These are phyloP conservation scores for Eidolon dupreanum DNA, from an alignment of 2,797 vertebrate species.

Conservation along the genomic window DNA sequence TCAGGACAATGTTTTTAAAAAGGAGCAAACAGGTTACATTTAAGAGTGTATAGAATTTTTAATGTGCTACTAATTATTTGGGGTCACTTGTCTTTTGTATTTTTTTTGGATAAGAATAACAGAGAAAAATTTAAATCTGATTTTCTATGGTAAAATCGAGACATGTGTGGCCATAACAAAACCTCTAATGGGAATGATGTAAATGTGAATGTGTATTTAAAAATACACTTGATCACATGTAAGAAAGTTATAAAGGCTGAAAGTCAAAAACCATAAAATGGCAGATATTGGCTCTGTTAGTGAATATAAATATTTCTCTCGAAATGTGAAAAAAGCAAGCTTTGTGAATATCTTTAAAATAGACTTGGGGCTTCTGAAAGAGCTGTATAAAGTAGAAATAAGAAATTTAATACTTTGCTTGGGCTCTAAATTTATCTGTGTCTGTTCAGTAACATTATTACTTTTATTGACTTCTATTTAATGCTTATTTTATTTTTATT, in stretches of 20 bases:
- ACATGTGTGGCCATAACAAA: neutral
- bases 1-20: neutral
- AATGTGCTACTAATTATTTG: slow-evolving; percentile 4
- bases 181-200: neutral
- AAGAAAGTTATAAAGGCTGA: neutral
- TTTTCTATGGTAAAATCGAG: neutral
- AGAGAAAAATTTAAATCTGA: neutral
- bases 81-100: neutral
- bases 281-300: neutral
- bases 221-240: neutral
- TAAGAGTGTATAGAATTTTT: slow-evolving; percentile 36
- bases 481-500: slow-evolving; percentile 54
- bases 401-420: neutral
- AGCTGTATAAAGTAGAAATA: neutral
- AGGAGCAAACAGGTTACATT: slow-evolving; percentile 9
- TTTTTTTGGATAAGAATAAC: neutral
- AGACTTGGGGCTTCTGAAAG: neutral
- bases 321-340: neutral
- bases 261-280: neutral
- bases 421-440: neutral
- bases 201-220: neutral
- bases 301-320: neutral
- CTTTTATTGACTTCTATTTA: slow-evolving; percentile 32
- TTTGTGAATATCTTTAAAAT: slow-evolving; percentile 35
- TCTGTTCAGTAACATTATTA: neutral